phyloP scores from a whole-genome alignment of 2,113 vertebrate genomes.

The Salvator merianae region DNA sequence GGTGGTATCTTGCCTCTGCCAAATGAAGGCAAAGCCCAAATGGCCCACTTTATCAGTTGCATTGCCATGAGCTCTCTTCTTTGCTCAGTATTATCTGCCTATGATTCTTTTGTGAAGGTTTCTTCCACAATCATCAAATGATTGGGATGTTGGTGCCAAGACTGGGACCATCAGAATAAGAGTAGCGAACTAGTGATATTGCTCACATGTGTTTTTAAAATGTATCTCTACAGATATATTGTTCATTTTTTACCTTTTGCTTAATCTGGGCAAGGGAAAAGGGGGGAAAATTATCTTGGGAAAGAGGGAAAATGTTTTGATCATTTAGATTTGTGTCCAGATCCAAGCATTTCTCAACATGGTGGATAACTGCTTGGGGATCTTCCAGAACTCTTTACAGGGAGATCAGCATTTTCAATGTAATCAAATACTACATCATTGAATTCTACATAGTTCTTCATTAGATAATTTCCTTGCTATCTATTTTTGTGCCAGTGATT shows the following conservation, averaged over 20 bases:
- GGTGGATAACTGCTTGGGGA: too few species aligned
- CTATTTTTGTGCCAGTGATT: not conserved
- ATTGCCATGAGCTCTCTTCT: fast-evolving
- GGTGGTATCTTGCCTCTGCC: slow-evolving; percentile 14
- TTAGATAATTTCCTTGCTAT: not conserved
- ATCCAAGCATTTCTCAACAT: not conserved
- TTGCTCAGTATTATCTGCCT: fast-evolving
- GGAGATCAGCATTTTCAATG: not conserved
- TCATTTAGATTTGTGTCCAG: not conserved
- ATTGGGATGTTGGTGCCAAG: not conserved
- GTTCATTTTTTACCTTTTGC: not conserved
- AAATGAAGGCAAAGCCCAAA: slow-evolving; percentile 22
- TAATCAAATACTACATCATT: not conserved
- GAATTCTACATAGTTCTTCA: not conserved
- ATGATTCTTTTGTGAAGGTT: not conserved
- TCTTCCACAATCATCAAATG: not conserved
- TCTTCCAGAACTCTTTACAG: not conserved
- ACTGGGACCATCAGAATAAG: fast-evolving
- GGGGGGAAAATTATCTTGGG: not conserved
- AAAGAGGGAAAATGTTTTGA: not conserved
- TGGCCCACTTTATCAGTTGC: not conserved
- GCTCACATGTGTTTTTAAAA: not conserved
- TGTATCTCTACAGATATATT: not conserved
- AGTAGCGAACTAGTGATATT: not conserved
- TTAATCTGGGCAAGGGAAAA: not conserved